Evolutionary conservation across 2,888 invertebrate genomes (phyloP), one percentile per base, ranked within the genome.

Genomic region (Hedychridium roseum): DNA sequence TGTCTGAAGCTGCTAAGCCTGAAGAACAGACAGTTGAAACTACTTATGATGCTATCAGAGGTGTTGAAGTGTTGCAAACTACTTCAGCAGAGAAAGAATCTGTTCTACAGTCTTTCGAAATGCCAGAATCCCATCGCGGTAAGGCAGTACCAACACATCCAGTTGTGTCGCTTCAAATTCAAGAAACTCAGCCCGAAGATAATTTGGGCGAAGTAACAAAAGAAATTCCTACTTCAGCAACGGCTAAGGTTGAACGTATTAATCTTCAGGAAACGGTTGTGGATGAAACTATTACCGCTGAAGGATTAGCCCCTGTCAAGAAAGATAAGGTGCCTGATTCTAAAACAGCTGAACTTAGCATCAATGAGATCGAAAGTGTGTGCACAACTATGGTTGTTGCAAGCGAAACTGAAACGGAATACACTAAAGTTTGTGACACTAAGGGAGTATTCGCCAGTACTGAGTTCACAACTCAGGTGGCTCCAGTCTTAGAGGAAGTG

Each of bases 41-140:
- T 16, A 80, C 80, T 1, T 80, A 85, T 46, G 82, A 84, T 57
- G 82, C 87, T 1, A 85, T 87, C 61, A 82, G 84, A 59, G 81
- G 89, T 43, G 57, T 91, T 39, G 82, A 84, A 54, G 74, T 91
- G 2, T 83, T 80, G 40, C 84, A 89, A 76, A 85, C 84, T 0
- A 84, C 87, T 66, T 74, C 80, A 0, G 81, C 85, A 23, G 91
- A 92, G 77, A 84, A 82, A 54, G 91, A 91, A 80, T 82, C 81
- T 17, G 75, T 80, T 20, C 78, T 90, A 12, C 66, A 72, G 16
- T 54, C 80, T n/a, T 80, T 81, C 49, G 82, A 83, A 52, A 64
- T 82, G 41, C 84, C 84, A 2, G 84, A 84, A 59, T 75, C 78
- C 31, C 82, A 83, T 50, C 81, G 76, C 62, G 80, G 82, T 3